phyloP scores from a whole-genome alignment of 2,888 invertebrate species.

The Eilema caniola region DNA sequence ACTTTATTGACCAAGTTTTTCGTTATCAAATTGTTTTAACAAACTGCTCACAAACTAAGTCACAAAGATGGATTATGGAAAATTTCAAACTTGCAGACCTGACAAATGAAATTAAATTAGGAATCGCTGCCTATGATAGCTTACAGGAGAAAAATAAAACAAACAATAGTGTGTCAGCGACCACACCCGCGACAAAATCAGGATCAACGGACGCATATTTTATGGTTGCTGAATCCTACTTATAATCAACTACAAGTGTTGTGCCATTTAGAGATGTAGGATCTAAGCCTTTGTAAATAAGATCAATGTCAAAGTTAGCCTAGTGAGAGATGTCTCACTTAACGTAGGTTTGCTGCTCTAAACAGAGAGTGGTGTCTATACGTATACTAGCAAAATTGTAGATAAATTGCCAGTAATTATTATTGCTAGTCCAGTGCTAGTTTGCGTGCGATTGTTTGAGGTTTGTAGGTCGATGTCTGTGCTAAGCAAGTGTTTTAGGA shows the following conservation, averaged over 20 bases:
- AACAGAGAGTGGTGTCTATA: neutral
- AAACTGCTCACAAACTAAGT: conserved; percentile 44
- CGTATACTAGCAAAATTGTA: neutral
- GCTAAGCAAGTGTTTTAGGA: neutral
- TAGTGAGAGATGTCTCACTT: neutral
- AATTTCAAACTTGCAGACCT: conserved; percentile 55
- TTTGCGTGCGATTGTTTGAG: too few relatives aligned
- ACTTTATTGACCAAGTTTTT: conserved; percentile 35
- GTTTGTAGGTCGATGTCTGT: neutral
- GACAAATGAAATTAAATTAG: conserved; percentile 45
- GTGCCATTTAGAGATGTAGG: neutral
- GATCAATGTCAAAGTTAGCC: neutral
- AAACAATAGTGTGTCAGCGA: neutral
- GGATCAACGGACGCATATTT: neutral
- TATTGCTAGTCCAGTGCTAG: too few relatives aligned
- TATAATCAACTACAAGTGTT: neutral
- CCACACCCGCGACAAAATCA: neutral
- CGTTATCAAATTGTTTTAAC: conserved; percentile 45
- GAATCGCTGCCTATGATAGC: neutral
- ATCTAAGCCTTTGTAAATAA: neutral
- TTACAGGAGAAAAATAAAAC: neutral
- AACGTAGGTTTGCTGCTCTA: neutral
- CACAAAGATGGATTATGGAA: conserved; percentile 65
- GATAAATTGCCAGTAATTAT: too few relatives aligned
- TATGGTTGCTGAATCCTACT: neutral